Evolutionary conservation across 2,797 vertebrate species (phyloP).

Genomic region (Danio albolineatus): DNA sequence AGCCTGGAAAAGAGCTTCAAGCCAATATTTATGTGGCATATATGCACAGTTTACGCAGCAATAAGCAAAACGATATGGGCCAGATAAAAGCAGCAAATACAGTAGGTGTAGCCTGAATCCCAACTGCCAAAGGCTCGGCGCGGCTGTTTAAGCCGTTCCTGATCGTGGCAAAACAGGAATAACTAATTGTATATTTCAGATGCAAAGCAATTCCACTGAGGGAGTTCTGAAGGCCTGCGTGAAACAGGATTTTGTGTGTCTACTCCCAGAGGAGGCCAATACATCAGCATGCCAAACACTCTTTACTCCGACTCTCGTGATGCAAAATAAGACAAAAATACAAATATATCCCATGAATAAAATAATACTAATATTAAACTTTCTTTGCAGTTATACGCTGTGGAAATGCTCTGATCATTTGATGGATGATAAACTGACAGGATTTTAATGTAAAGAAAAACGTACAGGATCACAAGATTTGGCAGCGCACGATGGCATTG

Average conservation of each 20-base stretch:
- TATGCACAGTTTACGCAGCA: constrained; percentile 54
- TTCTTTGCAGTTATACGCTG: not conserved
- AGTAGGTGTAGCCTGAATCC: constrained; percentile 9
- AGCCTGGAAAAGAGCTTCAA: constrained; percentile 58
- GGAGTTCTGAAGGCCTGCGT: constrained; percentile 72
- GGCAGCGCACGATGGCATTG: no score
- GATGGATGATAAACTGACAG: not conserved
- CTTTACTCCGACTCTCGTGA: constrained; percentile 60
- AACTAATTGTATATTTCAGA: constrained; percentile 82
- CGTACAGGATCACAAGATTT: no score
- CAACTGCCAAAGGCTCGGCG: constrained; percentile 60
- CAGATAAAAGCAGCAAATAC: constrained; percentile 22
- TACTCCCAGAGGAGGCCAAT: constrained; percentile 68
- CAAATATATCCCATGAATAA: constrained; percentile 55
- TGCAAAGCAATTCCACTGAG: constrained; percentile 78
- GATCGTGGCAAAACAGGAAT: constrained; percentile 75
- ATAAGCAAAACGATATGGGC: constrained; percentile 45
- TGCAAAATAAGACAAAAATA: constrained; percentile 59
- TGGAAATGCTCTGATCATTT: no score
- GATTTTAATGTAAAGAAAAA: no score
- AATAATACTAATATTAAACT: not conserved
- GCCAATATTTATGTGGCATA: constrained; percentile 61
- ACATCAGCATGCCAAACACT: constrained; percentile 69
- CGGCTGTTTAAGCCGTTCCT: constrained; percentile 67
- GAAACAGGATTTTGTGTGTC: constrained; percentile 76